Base-by-base conservation (phyloP, 2,888 invertebrate species). In the Choristoneura rosaceana region DNA sequence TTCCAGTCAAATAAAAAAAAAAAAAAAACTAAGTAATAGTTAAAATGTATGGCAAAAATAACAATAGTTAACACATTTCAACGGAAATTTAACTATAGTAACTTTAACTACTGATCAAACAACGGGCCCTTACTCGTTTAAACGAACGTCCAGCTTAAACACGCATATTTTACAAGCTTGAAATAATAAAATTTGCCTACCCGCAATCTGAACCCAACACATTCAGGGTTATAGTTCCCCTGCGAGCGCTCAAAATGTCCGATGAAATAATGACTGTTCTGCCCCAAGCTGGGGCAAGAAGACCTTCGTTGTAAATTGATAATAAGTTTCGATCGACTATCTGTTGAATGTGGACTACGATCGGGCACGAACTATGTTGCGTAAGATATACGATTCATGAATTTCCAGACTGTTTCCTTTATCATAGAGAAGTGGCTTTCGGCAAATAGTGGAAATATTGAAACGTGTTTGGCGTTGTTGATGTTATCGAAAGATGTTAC, bases 211-310 rank as follows among this genome's bases (percentile, higher is more conserved):
- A 88, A 43, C 34, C 61, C 14, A 10, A 25, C 63, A 15, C 2
- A 43, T 15, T 52, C 55, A 68, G 64, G 62, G 55, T 71, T 75
- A 74, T 71, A 55, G 68, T 63, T 69, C 91, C 90, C 90, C 62
- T 61, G 89, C 75, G 90, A 75, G 76, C 85, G 79, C 85, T 87
- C 81, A 82, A 71, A 79, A 76, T 79, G 82, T 81, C 84, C 86
- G 87, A 88, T 90, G 90, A 89, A 90, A 90, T 90, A 90, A 88
- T 90, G 86, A 90, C 88, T 85, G 84, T 71, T 65, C 63, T 67
- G 76, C 79, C 77, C 77, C 73, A 67, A 74, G 74, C 74, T 75
- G 77, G 79, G 77, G 79, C 76, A 69, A 75, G 74, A 71, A 79
- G 78, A 81, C 80, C 78, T 78, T 76, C 74, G 76, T 82, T 81